Percentiles rank a stretch among this genome's conserved stretches.
Evolutionary conservation across 2,888 invertebrate genomes (phyloP).

Genomic region (Rhagium mordax): DNA sequence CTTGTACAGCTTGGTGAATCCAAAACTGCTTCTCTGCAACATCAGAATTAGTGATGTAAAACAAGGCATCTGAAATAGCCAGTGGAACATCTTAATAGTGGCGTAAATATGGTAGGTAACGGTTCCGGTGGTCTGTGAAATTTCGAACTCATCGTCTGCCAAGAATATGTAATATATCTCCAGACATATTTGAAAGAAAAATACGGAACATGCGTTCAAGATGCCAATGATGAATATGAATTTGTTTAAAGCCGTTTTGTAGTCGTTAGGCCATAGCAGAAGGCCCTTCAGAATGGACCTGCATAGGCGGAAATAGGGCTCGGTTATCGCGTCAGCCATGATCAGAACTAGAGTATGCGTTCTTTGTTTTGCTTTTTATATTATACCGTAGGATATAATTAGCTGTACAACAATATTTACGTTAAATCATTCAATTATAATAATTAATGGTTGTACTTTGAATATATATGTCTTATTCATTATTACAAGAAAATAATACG

Average conservation of each 20-base stretch:
- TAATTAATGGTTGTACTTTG: neutral
- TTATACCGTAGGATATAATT: too few species aligned
- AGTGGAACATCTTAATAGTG: slow-evolving; percentile 8
- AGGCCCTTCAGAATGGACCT: neutral
- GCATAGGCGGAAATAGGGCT: slow-evolving; percentile 12
- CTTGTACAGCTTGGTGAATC: neutral
- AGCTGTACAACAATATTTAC: neutral
- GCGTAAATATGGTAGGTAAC: neutral
- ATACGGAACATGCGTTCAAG: neutral
- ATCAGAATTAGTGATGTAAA: neutral
- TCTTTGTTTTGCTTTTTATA: too few species aligned
- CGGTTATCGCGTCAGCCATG: slow-evolving; percentile 12
- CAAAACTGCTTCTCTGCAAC: slow-evolving; percentile 6
- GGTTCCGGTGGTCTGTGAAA: neutral
- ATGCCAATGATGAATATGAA: neutral
- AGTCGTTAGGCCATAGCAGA: slow-evolving; percentile 7
- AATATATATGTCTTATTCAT: neutral
- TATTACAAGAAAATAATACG: neutral
- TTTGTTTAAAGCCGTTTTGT: neutral
- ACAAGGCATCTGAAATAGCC: neutral
- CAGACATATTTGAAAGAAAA: neutral
- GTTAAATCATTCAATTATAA: neutral
- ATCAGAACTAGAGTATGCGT: neutral
- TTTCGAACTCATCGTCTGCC: neutral
- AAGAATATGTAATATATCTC: neutral